Base-by-base conservation (phyloP, 1,140 invertebrate genomes). In the Hetaerina americana region DNA sequence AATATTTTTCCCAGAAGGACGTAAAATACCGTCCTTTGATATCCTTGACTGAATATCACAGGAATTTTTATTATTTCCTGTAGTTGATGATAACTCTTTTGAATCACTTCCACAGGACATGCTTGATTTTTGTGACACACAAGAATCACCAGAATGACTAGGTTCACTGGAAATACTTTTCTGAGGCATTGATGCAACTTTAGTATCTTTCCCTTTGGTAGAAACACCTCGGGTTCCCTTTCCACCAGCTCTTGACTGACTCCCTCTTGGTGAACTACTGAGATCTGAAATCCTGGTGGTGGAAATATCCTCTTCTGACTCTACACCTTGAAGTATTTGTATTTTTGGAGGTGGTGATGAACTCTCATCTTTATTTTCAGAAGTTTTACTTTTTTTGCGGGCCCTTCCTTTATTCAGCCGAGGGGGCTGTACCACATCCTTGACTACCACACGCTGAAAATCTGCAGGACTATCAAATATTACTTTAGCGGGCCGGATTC, bases 401-500 rank as follows among this genome's bases (percentile, higher is more conserved):
- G 40, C 2, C 1, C 40, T 12, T 10, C 40, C 40, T n/a, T 57
- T 57, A 1, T 12, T 71, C 10, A 66, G 66, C 5, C 70, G 70
- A 68, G 71, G 28, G 5, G 70, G 70, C 0, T 31, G 15, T 25
- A 71, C 18, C 27, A 29, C 68, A 5, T 71, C 26, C 26, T 57
- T 57, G 15, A 57, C 40, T 18, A 57, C 10, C 15, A 57, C 15
- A 18, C 40, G 15, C 40, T 57, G 40, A 57, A 57, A 57, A n/a
- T 57, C 40, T 18, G 40, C 40, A 18, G 40, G 40, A 10, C 40
- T 57, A 27, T 74, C 69, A 76, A 86, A 86, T 26, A 85, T 85
- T 68, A 92, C 86, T 75, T 86, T 86, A 0, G 88, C 89, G 8
- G 87, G 85, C 66, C 87, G 84, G 70, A 91, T 78, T 27, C 86